Evolutionary conservation across 2,888 invertebrate species (phyloP), one percentile per base, ranked within the genome.

Genomic region (Gonocerus acuteangulatus): DNA sequence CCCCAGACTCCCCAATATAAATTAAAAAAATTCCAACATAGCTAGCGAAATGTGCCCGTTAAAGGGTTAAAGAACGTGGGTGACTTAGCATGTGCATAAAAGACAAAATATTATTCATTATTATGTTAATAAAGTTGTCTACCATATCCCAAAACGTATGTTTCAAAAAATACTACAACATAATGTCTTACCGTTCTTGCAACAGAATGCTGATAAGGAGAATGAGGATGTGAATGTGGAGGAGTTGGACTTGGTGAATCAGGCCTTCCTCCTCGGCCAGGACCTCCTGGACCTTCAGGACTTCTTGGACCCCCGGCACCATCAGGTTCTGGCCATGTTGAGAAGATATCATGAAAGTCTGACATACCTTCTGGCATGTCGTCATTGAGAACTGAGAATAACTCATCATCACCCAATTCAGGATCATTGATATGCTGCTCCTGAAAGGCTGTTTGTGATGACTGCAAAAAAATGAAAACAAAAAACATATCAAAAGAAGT

Each of bases 301-400:
- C 82, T 82, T 58, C 79, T 79, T 16, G 71, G 71, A 23, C 73
- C 73, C 78, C 78, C 78, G 9, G 76, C 74, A 2, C 54, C 54
- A 3, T 78, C 79, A 13, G 78, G 73, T 60, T 82, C 82, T 2
- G 79, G 79, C 85, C 85, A 85, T 47, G 77, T 76, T 70, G 81
- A 82, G 75, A 92, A 88, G 73, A 91, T 84, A 73, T 89, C 91
- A 65, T 82, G 84, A 69, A 85, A 81, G 69, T 86, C 86, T 69
- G 84, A 81, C 82, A 82, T 82, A 15, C 83, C 84, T 69, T 86
- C 86, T 65, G 79, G 76, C 75, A 80, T 78, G 65, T 79, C 80
- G 64, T 80, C 79, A 62, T 80, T 77, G 68, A 82, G 75, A 47
- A 80, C 83, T 45, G 79, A 79, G 67, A 85, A 81, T 49, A 87